These are phyloP conservation scores for Oreocharis arfaki DNA, from an alignment of 2,113 vertebrate species.

Conservation along the genomic window DNA sequence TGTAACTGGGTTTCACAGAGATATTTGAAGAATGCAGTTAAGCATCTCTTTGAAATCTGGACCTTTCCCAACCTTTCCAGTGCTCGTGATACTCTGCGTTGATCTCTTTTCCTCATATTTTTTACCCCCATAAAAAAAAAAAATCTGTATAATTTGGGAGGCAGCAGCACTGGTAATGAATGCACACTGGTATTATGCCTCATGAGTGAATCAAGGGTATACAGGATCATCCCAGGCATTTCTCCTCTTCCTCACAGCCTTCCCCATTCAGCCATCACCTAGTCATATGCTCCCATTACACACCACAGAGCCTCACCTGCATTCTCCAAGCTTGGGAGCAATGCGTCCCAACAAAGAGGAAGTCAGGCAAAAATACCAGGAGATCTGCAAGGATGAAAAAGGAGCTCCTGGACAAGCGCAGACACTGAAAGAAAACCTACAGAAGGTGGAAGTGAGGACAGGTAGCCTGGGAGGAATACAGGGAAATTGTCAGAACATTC, in stretches of 20 bases:
- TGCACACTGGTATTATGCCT: neutral
- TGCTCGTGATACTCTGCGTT: neutral
- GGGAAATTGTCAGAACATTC: neutral
- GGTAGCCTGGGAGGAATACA: neutral
- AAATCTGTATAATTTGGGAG: conserved; percentile 4
- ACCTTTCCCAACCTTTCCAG: conserved; percentile 15
- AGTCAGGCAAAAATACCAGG: neutral
- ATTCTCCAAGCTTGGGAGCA: neutral
- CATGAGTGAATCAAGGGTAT: neutral
- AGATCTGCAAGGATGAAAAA: neutral
- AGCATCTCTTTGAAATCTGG: conserved; percentile 63
- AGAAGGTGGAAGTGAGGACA: neutral
- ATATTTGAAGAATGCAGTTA: conserved; percentile 68
- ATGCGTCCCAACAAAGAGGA: neutral
- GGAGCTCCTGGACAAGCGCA: neutral
- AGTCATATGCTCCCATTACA: neutral
- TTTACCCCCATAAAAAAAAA: conserved; percentile 30
- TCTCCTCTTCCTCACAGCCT: neutral
- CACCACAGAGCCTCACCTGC: neutral
- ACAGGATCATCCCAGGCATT: neutral
- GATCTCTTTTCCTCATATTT: conserved; percentile 9
- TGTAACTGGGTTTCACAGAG: conserved; percentile 29
- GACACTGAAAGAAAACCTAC: neutral
- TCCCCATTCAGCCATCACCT: neutral
- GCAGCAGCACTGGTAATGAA: neutral